Percentiles rank a stretch among this genome's conserved stretches.
Conservation (phyloP, 2,797 vertebrate genomes). For the Gastrophryne carolinensis region DNA sequence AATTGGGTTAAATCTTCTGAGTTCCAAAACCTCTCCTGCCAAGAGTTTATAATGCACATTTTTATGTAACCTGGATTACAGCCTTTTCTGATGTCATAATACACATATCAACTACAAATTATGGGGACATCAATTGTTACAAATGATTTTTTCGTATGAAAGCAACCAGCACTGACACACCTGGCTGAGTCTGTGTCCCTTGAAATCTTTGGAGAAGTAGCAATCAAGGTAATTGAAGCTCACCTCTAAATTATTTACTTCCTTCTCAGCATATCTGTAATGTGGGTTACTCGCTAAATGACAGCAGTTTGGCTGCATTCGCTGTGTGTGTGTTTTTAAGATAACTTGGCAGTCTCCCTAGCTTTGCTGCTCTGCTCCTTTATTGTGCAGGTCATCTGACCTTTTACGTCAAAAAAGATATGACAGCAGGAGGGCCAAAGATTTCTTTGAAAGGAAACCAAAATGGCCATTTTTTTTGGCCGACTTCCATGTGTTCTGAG, state of each 20-base stretch:
- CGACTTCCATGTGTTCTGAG: neutral
- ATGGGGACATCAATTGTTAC: conserved; percentile 22
- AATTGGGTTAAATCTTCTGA: too few species aligned
- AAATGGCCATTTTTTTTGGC: conserved; percentile 41
- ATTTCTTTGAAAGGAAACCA: conserved; percentile 37
- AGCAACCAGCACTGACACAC: conserved; percentile 35
- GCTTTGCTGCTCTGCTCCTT: conserved; percentile 7
- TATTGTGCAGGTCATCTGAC: conserved; percentile 42
- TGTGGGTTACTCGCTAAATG: conserved; percentile 34
- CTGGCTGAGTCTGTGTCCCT: conserved; percentile 49
- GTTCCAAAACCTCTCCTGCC: too few species aligned
- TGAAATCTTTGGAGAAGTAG: conserved; percentile 34
- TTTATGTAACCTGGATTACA: neutral
- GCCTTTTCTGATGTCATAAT: neutral
- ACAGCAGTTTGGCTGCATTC: conserved; percentile 38
- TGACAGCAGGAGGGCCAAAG: conserved; percentile 28
- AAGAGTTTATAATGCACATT: neutral
- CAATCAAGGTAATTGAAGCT: conserved; percentile 58
- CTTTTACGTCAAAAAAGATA: conserved; percentile 30
- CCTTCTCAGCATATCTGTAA: conserved; percentile 43
- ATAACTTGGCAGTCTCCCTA: conserved; percentile 52
- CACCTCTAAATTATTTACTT: conserved; percentile 60
- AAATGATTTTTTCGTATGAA: conserved; percentile 10
- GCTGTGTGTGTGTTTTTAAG: conserved; percentile 49
- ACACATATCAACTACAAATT: neutral